Percentiles rank a stretch among this genome's conserved stretches.
These are phyloP conservation scores for Hirtodrosophila trivittata DNA, from an alignment of 2,888 invertebrate genomes.

Conservation along the genomic window DNA sequence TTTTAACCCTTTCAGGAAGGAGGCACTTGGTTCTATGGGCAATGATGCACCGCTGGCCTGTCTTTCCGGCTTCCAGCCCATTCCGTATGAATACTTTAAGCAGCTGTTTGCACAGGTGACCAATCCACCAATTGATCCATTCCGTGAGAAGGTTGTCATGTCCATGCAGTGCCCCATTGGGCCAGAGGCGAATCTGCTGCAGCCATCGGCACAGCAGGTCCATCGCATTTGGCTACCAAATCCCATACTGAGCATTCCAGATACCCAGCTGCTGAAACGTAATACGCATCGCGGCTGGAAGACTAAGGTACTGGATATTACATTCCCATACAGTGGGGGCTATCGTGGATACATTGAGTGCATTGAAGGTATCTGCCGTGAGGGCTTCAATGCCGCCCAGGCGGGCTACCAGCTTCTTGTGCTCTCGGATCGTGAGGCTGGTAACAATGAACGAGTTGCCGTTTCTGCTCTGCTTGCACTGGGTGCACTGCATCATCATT, in stretches of 20 bases:
- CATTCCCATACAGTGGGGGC: constrained; percentile 91
- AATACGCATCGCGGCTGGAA: constrained; percentile 95
- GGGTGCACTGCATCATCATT: constrained; percentile 97
- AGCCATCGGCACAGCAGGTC: constrained; percentile 93
- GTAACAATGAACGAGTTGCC: constrained; percentile 87
- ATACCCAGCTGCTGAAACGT: constrained; percentile 93
- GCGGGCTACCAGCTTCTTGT: constrained; percentile 93
- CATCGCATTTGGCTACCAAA: constrained; percentile 96
- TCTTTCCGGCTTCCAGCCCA: constrained; percentile 96
- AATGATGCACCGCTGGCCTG: constrained; percentile 99
- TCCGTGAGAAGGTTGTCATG: constrained; percentile 99
- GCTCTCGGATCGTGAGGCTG: constrained; percentile 91
- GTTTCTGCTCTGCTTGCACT: constrained; percentile 93
- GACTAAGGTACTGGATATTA: constrained; percentile 93
- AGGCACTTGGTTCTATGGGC: constrained; percentile 99
- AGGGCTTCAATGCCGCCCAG: constrained; percentile 91
- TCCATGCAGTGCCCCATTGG: constrained; percentile 98
- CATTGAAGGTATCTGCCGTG: constrained; percentile 91
- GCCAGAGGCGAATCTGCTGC: constrained; percentile 96
- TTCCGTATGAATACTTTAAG: constrained; percentile 98
- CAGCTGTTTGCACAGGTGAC: constrained; percentile 99
- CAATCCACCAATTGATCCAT: constrained; percentile 99
- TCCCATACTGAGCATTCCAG: constrained; percentile 96
- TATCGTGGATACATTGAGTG: constrained; percentile 90
- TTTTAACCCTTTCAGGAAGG: constrained; percentile 91